Evolutionary conservation across 1,140 invertebrate genomes (phyloP).

Genomic region (Pseudoatta argentina): DNA sequence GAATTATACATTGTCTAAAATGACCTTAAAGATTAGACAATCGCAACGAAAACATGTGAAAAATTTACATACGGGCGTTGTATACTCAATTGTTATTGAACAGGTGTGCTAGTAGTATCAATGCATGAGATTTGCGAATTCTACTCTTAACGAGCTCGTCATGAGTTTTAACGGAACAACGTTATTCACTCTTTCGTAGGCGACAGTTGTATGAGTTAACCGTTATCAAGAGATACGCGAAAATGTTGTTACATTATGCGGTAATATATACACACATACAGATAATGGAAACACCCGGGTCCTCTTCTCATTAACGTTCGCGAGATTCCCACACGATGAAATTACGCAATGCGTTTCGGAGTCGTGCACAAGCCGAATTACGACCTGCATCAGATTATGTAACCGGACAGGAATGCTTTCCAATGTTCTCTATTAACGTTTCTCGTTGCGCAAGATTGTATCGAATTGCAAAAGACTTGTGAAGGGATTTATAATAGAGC

Average conservation of each 20-base stretch:
- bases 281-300: slow-evolving; percentile 33
- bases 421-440: background rate
- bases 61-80: no score
- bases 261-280: slow-evolving; percentile 3
- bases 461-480: background rate
- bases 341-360: slow-evolving; percentile 10
- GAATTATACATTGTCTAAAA: no score
- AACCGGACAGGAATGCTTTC: slow-evolving; percentile 2
- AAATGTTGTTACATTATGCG: background rate
- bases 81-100: no score
- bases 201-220: background rate
- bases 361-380: background rate
- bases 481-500: background rate
- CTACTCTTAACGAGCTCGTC: slow-evolving; percentile 15
- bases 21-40: no score
- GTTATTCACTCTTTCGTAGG: background rate
- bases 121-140: background rate
- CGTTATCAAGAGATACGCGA: background rate
- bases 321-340: background rate
- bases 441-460: background rate
- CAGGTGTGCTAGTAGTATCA: no score
- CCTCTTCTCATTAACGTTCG: background rate
- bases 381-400: slow-evolving; percentile 5
- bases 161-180: slow-evolving; percentile 22
- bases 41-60: no score